Percentiles rank a stretch among this genome's conserved stretches.
These are phyloP conservation scores for Ciconia boyciana DNA, from an alignment of 2,113 vertebrate species.

Conservation along the genomic window DNA sequence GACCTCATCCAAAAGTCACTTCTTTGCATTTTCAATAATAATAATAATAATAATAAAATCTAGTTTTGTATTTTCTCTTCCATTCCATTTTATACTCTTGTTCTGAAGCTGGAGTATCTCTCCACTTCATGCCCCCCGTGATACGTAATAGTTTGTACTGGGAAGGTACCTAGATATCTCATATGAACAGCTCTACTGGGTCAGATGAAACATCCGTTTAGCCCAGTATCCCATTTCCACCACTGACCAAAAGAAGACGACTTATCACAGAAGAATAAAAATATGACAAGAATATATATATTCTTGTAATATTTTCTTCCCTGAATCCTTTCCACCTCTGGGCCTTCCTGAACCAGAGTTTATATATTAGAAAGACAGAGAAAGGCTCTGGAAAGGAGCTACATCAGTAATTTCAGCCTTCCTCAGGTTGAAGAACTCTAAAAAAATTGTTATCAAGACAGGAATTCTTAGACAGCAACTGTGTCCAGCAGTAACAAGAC, in stretches of 20 bases:
- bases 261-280: neutral
- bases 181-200: neutral
- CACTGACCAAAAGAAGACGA: neutral
- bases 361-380: neutral
- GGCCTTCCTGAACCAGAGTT: neutral
- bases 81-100: neutral
- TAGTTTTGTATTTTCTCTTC: neutral
- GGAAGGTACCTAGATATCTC: neutral
- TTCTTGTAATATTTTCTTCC: neutral
- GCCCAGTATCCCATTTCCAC: neutral
- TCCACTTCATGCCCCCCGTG: too few relatives aligned
- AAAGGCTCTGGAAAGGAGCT: neutral
- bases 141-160: neutral
- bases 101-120: neutral
- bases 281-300: neutral
- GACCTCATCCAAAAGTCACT: neutral
- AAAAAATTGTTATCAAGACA: neutral
- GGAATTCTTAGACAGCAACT: neutral
- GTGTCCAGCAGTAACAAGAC: neutral
- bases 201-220: neutral
- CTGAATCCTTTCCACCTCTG: neutral
- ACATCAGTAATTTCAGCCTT: neutral
- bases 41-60: neutral
- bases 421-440: neutral
- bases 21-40: neutral